phyloP scores from a whole-genome alignment of 2,113 vertebrate species.

The Gallinago jamesoni region DNA sequence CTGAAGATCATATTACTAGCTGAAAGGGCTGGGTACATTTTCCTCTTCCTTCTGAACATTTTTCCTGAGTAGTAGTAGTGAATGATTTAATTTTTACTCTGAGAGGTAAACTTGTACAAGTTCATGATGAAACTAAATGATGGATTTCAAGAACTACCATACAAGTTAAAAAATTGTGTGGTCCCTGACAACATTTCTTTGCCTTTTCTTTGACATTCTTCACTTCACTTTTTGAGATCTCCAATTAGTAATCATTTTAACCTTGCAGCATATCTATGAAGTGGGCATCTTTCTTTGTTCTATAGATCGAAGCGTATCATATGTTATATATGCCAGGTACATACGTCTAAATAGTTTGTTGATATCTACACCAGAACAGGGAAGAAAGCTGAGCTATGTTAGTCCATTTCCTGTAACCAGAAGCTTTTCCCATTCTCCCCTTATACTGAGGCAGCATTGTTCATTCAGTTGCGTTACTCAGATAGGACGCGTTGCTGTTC shows the following conservation, averaged over 20 bases:
- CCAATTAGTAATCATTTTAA: background rate
- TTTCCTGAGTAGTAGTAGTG: background rate
- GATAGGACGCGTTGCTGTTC: background rate
- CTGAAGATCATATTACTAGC: background rate
- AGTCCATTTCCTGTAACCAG: background rate
- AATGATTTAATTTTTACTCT: background rate
- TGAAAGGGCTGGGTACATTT: background rate
- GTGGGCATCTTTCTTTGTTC: background rate
- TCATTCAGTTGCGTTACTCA: background rate
- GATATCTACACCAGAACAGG: background rate
- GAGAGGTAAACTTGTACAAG: background rate
- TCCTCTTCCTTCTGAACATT: background rate
- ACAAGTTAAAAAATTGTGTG: background rate
- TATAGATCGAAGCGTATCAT: background rate
- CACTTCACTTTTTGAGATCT: background rate
- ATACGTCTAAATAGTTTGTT: background rate
- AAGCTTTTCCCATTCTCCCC: background rate
- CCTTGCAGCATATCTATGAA: background rate
- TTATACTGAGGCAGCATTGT: background rate
- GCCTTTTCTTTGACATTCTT: background rate
- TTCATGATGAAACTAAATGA: background rate
- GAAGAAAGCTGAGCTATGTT: background rate
- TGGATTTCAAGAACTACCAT: background rate
- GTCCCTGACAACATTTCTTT: background rate
- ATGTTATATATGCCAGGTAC: background rate